phyloP scores from a whole-genome alignment of 2,888 invertebrate species.

The Dione vanillae region DNA sequence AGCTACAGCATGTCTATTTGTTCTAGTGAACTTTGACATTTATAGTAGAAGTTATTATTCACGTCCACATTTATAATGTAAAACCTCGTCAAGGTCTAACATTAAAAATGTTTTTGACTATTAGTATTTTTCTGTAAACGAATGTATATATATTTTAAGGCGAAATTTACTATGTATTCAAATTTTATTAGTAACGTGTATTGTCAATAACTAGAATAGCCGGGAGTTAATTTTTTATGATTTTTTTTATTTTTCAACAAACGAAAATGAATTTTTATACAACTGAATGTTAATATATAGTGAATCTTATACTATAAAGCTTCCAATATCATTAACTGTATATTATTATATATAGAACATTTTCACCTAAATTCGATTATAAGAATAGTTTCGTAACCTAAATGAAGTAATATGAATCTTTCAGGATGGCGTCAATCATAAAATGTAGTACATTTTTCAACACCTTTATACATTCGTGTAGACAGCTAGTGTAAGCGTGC shows the following conservation, averaged over 20 bases:
- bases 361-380: slow-evolving; percentile 3
- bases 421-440: slow-evolving; percentile 56
- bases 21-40: slow-evolving; percentile 13
- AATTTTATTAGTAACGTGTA: too few species aligned
- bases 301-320: too few species aligned
- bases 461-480: slow-evolving; percentile 41
- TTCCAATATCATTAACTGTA: too few species aligned
- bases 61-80: neutral
- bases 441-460: slow-evolving; percentile 63
- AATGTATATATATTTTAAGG: too few species aligned
- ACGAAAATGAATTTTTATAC: too few species aligned
- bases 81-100: neutral
- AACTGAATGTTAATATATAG: too few species aligned
- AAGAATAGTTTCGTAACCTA: slow-evolving; percentile 33
- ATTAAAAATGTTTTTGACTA: neutral
- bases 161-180: too few species aligned
- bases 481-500: slow-evolving; percentile 33
- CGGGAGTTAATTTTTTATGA: too few species aligned
- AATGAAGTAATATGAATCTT: slow-evolving; percentile 50
- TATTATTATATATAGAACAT: neutral
- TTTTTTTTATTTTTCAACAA: too few species aligned
- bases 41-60: neutral
- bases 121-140: too few species aligned
- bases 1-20: slow-evolving; percentile 1
- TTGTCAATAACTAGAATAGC: too few species aligned